Percentiles rank a stretch among this genome's conserved stretches.
phyloP scores from a whole-genome alignment of 2,797 vertebrate genomes.

The Epinephelus coioides region DNA sequence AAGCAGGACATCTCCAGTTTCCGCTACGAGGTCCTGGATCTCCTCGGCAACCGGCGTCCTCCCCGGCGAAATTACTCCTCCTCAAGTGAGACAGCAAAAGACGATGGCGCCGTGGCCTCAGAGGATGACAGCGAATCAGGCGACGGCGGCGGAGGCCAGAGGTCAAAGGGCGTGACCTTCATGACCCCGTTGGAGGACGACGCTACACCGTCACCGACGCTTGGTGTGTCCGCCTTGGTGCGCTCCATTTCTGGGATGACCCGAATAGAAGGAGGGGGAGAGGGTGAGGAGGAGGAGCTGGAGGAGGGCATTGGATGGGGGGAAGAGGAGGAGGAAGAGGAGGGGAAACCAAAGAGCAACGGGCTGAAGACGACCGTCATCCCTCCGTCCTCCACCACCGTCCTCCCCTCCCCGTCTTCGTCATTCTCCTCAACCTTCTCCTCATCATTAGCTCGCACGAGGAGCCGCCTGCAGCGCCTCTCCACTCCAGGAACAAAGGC shows the following conservation, averaged over 20 bases:
- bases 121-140: conserved; percentile 78
- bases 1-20: conserved; percentile 99
- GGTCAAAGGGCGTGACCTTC: conserved; percentile 89
- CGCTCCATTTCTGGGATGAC: conserved; percentile 90
- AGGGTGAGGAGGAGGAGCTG: conserved; percentile 39
- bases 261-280: conserved; percentile 40
- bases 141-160: conserved; percentile 69
- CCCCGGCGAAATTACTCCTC: conserved; percentile 92
- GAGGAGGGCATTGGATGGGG: conserved; percentile 67
- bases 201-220: conserved; percentile 81
- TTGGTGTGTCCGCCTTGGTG: conserved; percentile 90
- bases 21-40: conserved; percentile 95
- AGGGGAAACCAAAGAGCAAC: conserved; percentile 93
- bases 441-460: conserved; percentile 77
- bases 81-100: conserved; percentile 90
- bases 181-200: conserved; percentile 87
- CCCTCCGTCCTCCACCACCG: conserved; percentile 58
- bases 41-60: conserved; percentile 94
- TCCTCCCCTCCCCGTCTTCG: conserved; percentile 67
- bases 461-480: conserved; percentile 88
- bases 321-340: conserved; percentile 78
- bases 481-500: conserved; percentile 86
- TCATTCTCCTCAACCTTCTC: conserved; percentile 70
- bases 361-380: conserved; percentile 89
- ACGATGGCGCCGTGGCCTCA: conserved; percentile 82